Evolutionary conservation across 2,888 invertebrate genomes (phyloP), one percentile per base, ranked within the genome.

Genomic region (Leptothorax acervorum): DNA sequence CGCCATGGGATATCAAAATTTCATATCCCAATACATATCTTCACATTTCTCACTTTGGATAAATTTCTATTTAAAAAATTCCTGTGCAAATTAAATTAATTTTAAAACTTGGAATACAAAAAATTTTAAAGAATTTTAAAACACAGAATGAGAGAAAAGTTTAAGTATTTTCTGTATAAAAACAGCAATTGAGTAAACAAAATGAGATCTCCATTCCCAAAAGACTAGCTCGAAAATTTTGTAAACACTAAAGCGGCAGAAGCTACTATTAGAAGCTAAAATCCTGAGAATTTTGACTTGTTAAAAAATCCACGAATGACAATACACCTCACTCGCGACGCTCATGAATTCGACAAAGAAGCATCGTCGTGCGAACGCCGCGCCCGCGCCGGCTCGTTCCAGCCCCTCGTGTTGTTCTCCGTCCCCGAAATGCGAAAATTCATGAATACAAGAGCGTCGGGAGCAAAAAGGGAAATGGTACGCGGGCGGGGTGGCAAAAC

Each of bases 381-480:
- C 53, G 45, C 11, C 42, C n/a, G 11, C 53, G 45, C 11, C 48
- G 18, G 23, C 45, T 79, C 48, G 23, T 35, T 53, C 75, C 39
- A 51, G n/a, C 2, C 55, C 35, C 45, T 23, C 6, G 28, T 48
- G 60, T 45, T 68, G 42, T 81, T 48, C 57, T 62, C 78, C 62
- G 18, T 42, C 60, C 83, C 42, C 82, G 66, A 70, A 62, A 65
- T 35, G 66, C 70, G 85, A 82, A 73, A 85, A 85, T 86, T 85
- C 86, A 85, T 71, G 85, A 81, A 85, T 76, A 76, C 83, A 70
- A 73, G 73, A 65, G 70, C 66, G 73, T 66, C 65, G 39, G 57
- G 11, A 35, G 85, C 63, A 71, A 83, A 82, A 82, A 73, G 82
- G 48, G 65, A 62, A 70, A 68, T 23, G 76, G 39, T 53, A 73